Evolutionary conservation across 2,888 invertebrate genomes (phyloP).

Genomic region (Chesias legatella): DNA sequence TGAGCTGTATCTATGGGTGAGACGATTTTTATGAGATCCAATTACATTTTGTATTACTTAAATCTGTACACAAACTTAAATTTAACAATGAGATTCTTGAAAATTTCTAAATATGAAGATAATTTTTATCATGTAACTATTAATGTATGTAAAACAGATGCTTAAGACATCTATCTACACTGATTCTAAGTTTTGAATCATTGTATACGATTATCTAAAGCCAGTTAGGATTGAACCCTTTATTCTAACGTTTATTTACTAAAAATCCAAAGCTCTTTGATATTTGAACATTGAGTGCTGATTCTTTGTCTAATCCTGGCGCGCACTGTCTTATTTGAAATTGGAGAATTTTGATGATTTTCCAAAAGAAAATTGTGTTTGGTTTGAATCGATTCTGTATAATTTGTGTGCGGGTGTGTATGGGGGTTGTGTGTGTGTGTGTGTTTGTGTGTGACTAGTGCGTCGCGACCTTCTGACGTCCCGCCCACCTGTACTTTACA

Average conservation of each 20-base stretch:
- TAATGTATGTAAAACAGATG: constrained; percentile 53
- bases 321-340: constrained; percentile 60
- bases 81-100: constrained; percentile 35
- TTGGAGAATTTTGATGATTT: constrained; percentile 3
- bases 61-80: constrained; percentile 28
- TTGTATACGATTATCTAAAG: constrained; percentile 80
- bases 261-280: constrained; percentile 78
- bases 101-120: constrained; percentile 45
- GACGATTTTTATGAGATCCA: constrained; percentile 25
- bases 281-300: constrained; percentile 80
- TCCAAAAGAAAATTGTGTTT: constrained; percentile 8
- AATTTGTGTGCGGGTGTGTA: constrained; percentile 14
- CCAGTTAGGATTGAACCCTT: constrained; percentile 69
- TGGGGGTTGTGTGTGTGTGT: constrained; percentile 26
- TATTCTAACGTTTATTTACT: constrained; percentile 76
- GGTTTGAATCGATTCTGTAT: constrained; percentile 20
- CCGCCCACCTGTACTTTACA: constrained; percentile 44
- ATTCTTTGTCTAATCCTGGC: constrained; percentile 74
- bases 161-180: constrained; percentile 37
- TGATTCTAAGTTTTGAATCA: constrained; percentile 56
- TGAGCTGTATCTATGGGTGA: constrained; percentile 3
- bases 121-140: constrained; percentile 48
- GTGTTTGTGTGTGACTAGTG: constrained; percentile 62
- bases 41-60: constrained; percentile 29
- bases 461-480: constrained; percentile 59